phyloP scores from a whole-genome alignment of 2,113 vertebrate genomes.

The Salvelinus sp. region DNA sequence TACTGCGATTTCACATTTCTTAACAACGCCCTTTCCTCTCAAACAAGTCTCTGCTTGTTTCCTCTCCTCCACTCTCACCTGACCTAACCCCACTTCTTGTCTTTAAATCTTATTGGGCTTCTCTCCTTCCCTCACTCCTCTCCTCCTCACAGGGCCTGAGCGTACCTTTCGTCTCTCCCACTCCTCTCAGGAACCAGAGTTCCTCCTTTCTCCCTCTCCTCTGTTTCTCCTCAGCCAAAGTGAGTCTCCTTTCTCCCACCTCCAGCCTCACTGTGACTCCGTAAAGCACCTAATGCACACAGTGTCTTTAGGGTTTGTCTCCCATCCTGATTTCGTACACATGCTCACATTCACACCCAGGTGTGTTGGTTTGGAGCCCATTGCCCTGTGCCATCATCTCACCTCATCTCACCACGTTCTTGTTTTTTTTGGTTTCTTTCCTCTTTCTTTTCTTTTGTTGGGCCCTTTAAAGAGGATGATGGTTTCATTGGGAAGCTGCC shows the following conservation, averaged over 20 bases:
- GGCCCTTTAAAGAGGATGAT: conserved; percentile 83
- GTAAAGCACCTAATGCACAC: not conserved
- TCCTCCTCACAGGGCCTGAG: conserved; percentile 51
- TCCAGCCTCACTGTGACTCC: not conserved
- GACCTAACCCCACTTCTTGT: not conserved
- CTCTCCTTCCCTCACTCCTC: conserved; percentile 19
- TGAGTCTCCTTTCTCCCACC: conserved; percentile 54
- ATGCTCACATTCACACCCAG: not conserved
- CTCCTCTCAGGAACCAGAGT: conserved; percentile 57
- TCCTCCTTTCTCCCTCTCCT: conserved; percentile 52
- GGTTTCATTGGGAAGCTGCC: conserved; percentile 85
- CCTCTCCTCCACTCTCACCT: not conserved
- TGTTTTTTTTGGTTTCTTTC: conserved; percentile 28
- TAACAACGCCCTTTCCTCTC: not conserved
- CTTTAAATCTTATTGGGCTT: not conserved
- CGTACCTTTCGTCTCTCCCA: conserved; percentile 38
- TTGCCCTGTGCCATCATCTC: not conserved
- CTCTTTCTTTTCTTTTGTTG: conserved; percentile 26
- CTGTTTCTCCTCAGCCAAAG: conserved; percentile 59
- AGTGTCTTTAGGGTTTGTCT: conserved; percentile 17
- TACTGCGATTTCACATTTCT: too few species aligned
- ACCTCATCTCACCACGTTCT: conserved; percentile 28
- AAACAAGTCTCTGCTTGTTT: not conserved
- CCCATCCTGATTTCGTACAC: too few species aligned
- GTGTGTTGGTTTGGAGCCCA: not conserved